Evolutionary conservation across 2,888 invertebrate species (phyloP), one percentile per base, ranked within the genome.

Genomic region (Diarsia dahlii): DNA sequence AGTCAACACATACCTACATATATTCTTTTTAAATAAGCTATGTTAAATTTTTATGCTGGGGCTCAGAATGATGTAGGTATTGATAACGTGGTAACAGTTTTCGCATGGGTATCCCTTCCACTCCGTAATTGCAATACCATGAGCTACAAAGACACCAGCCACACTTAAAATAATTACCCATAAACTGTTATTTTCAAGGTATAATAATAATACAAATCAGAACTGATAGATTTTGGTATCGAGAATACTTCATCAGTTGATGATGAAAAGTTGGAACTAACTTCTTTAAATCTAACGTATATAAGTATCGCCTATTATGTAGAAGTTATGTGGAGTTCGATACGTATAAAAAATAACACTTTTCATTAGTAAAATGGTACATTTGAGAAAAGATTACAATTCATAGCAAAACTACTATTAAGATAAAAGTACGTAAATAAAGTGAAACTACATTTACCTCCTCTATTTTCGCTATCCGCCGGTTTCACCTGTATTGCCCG

Each of bases 401-500:
- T 72, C n/a, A 18, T 54, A 75, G 48, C 23, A 52, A 62, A 56
- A 56, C n/a, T 54, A 65, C 10, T 18, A 18, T 15, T 56, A 13
- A 66, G 0, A 52, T 78, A 5, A 13, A 60, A 56, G 34, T 48
- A 46, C 15, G 20, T 45, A 56, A 71, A 39, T 54, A 56, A 50
- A 68, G 64, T 18, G 28, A 69, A 71, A 69, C 67, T 20, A 69
- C 67, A 88, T 97, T 98, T 97, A 99, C 99, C 99, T 98, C 99
- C 98, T 98, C 99, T 98, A 97, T 99, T 99, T 97, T 99, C 99
- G 97, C 98, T 99, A 97, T 99, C 99, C 97, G 99, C 99, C 97
- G 99, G 99, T 97, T 99, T 99, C 98, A 99, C 99, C 98, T 99
- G 99, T 97, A 99, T 99, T 97, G 99, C 99, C 97, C 99, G 99